Evolutionary conservation across 2,797 vertebrate genomes (phyloP).

Genomic region (Distichodus sexfasciatus): DNA sequence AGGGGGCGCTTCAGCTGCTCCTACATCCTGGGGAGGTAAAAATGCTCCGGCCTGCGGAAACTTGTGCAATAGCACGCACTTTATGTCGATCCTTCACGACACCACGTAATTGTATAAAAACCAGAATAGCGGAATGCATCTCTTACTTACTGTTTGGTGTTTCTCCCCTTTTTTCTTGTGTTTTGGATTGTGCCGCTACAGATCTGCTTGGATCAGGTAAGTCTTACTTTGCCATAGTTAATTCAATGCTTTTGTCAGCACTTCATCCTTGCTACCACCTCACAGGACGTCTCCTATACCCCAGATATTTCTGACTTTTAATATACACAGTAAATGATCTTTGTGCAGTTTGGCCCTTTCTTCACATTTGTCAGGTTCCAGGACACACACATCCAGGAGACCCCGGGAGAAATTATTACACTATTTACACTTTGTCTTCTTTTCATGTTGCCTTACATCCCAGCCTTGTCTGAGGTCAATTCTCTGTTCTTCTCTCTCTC

Average conservation of each 20-base stretch:
- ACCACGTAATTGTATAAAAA: no score
- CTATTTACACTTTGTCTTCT: background rate
- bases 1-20: slow-evolving; percentile 69
- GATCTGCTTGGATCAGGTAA: slow-evolving; percentile 79
- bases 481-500: slow-evolving; percentile 45
- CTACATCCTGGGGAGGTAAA: slow-evolving; percentile 95
- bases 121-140: no score
- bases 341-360: background rate
- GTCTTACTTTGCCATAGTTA: slow-evolving; percentile 10
- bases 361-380: background rate
- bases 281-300: background rate
- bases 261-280: background rate
- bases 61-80: background rate
- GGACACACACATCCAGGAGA: background rate
- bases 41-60: no score
- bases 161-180: slow-evolving; percentile 12
- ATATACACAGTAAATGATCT: slow-evolving; percentile 36
- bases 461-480: slow-evolving; percentile 61
- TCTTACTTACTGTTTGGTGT: background rate
- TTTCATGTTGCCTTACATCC: slow-evolving; percentile 61
- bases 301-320: slow-evolving; percentile 34
- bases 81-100: no score
- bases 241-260: background rate
- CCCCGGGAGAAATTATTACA: background rate
- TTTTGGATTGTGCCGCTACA: slow-evolving; percentile 38